phyloP scores from a whole-genome alignment of 2,888 invertebrate species.

The Quadriops clusia region DNA sequence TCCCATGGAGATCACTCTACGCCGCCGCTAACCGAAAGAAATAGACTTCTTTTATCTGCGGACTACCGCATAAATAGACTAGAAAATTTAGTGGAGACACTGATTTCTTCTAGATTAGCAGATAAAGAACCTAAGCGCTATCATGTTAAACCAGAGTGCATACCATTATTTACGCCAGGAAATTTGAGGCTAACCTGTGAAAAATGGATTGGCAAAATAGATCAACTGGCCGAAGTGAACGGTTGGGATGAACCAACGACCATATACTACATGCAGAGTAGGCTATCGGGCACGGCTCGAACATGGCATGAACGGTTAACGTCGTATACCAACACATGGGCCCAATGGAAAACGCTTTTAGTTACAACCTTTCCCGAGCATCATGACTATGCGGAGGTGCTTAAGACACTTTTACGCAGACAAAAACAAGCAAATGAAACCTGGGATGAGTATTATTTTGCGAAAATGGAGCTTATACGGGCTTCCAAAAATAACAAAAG shows the following conservation, averaged over 20 bases:
- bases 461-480: constrained; percentile 16
- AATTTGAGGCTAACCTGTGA: constrained; percentile 13
- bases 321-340: constrained; percentile 1
- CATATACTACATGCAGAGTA: constrained; percentile 7
- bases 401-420: constrained; percentile 9
- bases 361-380: constrained; percentile 7
- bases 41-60: too few species aligned
- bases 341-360: constrained; percentile 9
- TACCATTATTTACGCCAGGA: constrained; percentile 14
- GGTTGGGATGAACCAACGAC: constrained; percentile 15
- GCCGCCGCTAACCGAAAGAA: too few species aligned
- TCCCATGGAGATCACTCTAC: too few species aligned
- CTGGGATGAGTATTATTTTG: constrained; percentile 16
- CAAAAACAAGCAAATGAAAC: constrained; percentile 13
- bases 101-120: too few species aligned
- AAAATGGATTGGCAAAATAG: constrained; percentile 18
- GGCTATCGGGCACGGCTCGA: constrained; percentile 6
- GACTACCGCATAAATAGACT: too few species aligned
- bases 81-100: too few species aligned
- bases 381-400: constrained; percentile 8
- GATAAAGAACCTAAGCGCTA: too few species aligned
- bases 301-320: constrained; percentile 7
- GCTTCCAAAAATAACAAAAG: constrained; percentile 11
- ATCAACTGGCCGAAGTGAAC: constrained; percentile 16
- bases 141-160: constrained; percentile 14